phyloP scores from a whole-genome alignment of 2,797 vertebrate genomes.

The Cryptoblepharus egeriae region DNA sequence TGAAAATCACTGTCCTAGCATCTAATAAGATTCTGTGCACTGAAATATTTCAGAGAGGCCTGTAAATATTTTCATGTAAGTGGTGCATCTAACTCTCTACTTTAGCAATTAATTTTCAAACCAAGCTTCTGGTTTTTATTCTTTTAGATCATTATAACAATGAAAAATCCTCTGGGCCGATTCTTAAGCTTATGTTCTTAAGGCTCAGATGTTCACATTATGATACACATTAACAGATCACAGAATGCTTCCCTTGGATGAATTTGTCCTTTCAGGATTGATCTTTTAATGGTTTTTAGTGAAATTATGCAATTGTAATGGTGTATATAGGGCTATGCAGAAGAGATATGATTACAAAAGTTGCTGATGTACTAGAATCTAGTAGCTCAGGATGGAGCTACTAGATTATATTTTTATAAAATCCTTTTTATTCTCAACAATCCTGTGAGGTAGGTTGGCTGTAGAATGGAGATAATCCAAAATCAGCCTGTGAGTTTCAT shows the following conservation, averaged over 20 bases:
- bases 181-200: neutral
- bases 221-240: neutral
- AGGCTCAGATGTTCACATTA: neutral
- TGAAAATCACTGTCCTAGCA: too few relatives aligned
- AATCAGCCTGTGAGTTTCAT: too few relatives aligned
- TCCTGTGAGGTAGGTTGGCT: too few relatives aligned
- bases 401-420: too few relatives aligned
- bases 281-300: neutral
- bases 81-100: neutral
- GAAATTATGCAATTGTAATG: neutral
- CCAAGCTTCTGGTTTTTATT: neutral
- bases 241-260: neutral
- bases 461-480: too few relatives aligned
- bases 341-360: neutral
- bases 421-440: too few relatives aligned
- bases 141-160: neutral
- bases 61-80: neutral
- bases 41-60: neutral
- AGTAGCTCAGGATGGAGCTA: neutral
- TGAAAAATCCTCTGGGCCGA: neutral
- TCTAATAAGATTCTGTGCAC: neutral
- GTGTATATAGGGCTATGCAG: neutral
- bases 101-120: conserved; percentile 5
- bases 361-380: neutral
- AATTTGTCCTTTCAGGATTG: neutral